These are phyloP conservation scores for Coturnix japonica DNA, from an alignment of 2,113 vertebrate genomes.

Conservation along the genomic window DNA sequence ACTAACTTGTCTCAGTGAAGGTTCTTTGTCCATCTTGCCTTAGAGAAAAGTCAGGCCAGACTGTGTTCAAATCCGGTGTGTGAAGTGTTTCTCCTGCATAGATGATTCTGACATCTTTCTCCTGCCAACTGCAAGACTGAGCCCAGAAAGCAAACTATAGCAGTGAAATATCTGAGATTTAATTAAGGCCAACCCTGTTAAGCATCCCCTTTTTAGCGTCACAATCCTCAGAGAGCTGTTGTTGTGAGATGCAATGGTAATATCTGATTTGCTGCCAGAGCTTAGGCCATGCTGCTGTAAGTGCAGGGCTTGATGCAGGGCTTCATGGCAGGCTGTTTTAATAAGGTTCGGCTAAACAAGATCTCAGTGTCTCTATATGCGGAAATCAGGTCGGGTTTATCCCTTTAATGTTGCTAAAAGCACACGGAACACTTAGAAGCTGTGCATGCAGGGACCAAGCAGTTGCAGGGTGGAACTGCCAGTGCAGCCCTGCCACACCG, in stretches of 20 bases:
- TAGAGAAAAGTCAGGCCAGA: slow-evolving; percentile 14
- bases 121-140: background rate
- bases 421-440: background rate
- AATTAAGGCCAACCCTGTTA: slow-evolving; percentile 14
- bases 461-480: slow-evolving; percentile 35
- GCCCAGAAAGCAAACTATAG: background rate
- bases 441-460: background rate
- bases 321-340: background rate
- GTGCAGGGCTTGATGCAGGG: background rate
- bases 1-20: background rate
- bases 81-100: background rate
- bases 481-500: background rate
- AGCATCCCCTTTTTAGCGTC: background rate
- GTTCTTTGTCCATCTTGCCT: background rate
- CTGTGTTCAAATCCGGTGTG: accelerated
- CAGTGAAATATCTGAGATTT: background rate
- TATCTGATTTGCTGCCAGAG: background rate
- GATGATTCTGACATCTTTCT: background rate
- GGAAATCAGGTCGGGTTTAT: slow-evolving; percentile 59
- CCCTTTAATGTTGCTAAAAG: slow-evolving; percentile 10
- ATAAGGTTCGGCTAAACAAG: background rate
- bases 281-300: background rate
- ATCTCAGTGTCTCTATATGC: slow-evolving; percentile 8
- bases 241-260: background rate
- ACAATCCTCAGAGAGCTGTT: background rate